Evolutionary conservation across 1,140 invertebrate species (phyloP).

Genomic region (Onthophagus taurus): DNA sequence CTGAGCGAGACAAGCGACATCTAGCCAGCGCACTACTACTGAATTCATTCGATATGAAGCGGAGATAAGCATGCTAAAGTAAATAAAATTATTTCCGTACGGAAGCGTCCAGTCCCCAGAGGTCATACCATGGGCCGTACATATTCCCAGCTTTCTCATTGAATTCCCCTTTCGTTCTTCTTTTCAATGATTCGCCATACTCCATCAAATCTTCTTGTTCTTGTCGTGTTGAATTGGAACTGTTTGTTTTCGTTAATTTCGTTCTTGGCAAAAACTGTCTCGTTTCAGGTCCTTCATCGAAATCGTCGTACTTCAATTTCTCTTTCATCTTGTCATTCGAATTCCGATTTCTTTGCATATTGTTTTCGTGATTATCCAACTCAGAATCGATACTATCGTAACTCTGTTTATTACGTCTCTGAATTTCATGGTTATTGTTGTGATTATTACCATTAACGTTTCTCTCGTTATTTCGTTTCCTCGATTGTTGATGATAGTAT

Average conservation of each 20-base stretch:
- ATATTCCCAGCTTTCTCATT: constrained; percentile 52
- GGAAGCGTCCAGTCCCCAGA: constrained; percentile 60
- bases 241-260: constrained; percentile 50
- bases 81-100: constrained; percentile 36
- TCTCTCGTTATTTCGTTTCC: constrained; percentile 41
- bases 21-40: not conserved
- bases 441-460: constrained; percentile 32
- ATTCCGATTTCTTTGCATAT: constrained; percentile 37
- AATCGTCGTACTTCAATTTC: constrained; percentile 42
- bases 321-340: constrained; percentile 25
- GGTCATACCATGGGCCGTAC: constrained; percentile 80
- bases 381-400: constrained; percentile 32
- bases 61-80: constrained; percentile 8
- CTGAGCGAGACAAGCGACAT: not conserved
- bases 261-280: constrained; percentile 59
- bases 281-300: constrained; percentile 43
- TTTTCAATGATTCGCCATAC: constrained; percentile 39
- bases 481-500: constrained; percentile 39
- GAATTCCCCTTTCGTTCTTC: constrained; percentile 42
- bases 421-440: constrained; percentile 40
- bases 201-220: constrained; percentile 35
- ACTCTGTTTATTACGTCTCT: constrained; percentile 35
- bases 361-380: constrained; percentile 36
- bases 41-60: not conserved
- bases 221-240: constrained; percentile 31